A percentile compares a stretch with the other conserved stretches of the same genome.
These are phyloP conservation scores for Heliconius himera DNA, from an alignment of 1,140 invertebrate species.

Conservation along the genomic window DNA sequence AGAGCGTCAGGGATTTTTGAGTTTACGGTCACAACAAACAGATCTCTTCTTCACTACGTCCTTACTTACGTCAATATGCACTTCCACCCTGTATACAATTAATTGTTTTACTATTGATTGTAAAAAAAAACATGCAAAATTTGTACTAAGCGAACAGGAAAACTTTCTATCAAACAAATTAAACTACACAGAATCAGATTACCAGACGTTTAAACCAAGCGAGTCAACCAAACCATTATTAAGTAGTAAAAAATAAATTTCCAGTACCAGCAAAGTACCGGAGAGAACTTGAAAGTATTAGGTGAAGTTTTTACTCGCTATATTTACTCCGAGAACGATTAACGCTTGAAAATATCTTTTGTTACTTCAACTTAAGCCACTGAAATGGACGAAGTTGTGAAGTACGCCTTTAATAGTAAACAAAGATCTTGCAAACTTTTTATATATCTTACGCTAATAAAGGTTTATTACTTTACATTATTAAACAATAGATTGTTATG, in stretches of 20 bases:
- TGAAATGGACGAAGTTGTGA: conserved; percentile 40
- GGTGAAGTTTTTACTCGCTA: conserved; percentile 43
- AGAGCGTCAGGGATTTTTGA: too few relatives aligned
- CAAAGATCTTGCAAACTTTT: conserved; percentile 37
- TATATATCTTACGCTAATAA: conserved; percentile 25
- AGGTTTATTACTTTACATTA: conserved; percentile 15
- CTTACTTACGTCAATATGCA: too few relatives aligned
- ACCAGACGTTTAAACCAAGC: background rate
- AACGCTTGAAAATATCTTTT: conserved; percentile 40
- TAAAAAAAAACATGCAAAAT: too few relatives aligned
- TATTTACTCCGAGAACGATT: conserved; percentile 46
- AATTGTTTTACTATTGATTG: too few relatives aligned
- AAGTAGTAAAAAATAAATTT: conserved; percentile 28
- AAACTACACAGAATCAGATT: background rate
- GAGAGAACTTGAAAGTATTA: conserved; percentile 37
- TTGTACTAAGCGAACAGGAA: background rate
- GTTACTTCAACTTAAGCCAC: conserved; percentile 37
- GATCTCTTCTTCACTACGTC: too few relatives aligned
- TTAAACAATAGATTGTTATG: conserved; percentile 5
- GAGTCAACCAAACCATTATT: conserved; percentile 26
- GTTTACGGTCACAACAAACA: too few relatives aligned
- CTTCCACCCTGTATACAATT: too few relatives aligned
- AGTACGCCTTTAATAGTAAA: conserved; percentile 38
- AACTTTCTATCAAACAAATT: background rate
- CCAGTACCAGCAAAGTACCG: background rate